Evolutionary conservation across 1,140 invertebrate species (phyloP).

Genomic region (Zophobas morio): DNA sequence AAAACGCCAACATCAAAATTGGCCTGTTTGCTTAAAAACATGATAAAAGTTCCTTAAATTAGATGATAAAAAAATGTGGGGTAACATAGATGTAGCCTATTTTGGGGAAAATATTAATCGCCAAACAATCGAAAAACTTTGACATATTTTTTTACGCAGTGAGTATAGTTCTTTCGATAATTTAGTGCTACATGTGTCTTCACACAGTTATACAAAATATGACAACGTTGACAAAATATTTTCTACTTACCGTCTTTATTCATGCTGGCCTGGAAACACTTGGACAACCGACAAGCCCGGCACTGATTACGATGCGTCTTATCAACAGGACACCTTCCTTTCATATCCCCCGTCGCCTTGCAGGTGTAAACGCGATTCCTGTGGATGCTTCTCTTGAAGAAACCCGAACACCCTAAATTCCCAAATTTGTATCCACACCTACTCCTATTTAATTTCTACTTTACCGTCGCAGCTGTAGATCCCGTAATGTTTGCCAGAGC

Average conservation of each 20-base stretch:
- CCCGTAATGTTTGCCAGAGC: constrained; percentile 97
- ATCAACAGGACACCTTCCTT: constrained; percentile 95
- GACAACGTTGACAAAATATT: no score
- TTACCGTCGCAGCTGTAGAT: constrained; percentile 98
- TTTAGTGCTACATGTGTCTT: no score
- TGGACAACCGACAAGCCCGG: constrained; percentile 94
- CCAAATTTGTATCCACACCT: constrained; percentile 11
- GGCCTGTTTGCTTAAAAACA: no score
- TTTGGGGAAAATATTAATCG: no score
- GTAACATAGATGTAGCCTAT: no score
- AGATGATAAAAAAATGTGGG: no score
- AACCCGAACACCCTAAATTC: constrained; percentile 90
- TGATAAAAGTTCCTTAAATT: no score
- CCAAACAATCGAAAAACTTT: no score
- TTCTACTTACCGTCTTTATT: constrained; percentile 97
- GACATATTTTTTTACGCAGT: no score
- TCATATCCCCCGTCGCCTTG: constrained; percentile 93
- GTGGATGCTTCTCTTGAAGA: constrained; percentile 98
- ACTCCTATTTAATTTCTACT: constrained; percentile 57
- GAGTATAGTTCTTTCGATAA: no score
- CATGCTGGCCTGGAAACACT: constrained; percentile 98
- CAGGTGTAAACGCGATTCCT: constrained; percentile 96
- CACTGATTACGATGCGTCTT: constrained; percentile 98
- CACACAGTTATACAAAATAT: no score
- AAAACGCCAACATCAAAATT: no score